Percentiles rank a stretch among this genome's conserved stretches.
These are phyloP conservation scores for Samia ricini DNA, from an alignment of 1,140 invertebrate species.

Conservation along the genomic window DNA sequence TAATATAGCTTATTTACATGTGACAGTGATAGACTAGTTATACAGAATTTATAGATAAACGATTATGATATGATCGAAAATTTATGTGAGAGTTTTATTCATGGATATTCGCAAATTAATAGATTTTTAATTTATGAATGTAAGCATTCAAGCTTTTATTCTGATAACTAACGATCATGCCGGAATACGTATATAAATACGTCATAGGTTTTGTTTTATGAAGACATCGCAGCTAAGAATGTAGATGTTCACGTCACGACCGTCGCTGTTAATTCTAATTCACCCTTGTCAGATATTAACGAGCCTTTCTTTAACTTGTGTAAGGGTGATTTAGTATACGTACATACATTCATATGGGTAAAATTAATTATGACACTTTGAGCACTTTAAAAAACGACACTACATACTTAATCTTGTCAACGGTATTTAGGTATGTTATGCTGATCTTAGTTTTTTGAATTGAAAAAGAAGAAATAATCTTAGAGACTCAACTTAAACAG, in stretches of 20 bases:
- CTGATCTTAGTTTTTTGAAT: too few relatives aligned
- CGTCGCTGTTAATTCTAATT: conserved; percentile 42
- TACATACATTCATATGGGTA: not conserved
- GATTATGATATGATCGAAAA: too few relatives aligned
- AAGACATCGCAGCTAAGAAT: conserved; percentile 30
- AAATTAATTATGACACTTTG: not conserved
- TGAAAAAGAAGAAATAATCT: too few relatives aligned
- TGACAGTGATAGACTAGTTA: too few relatives aligned
- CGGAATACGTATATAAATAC: conserved; percentile 33
- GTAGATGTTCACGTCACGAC: conserved; percentile 55
- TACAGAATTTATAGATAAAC: too few relatives aligned
- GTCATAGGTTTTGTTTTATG: conserved; percentile 51
- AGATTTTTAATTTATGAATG: too few relatives aligned
- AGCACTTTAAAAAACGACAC: not conserved
- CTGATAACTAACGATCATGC: conserved; percentile 8
- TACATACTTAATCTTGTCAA: not conserved
- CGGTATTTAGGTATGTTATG: not conserved
- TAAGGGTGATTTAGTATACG: conserved; percentile 24
- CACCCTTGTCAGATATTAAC: conserved; percentile 40
- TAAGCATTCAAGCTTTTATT: not conserved
- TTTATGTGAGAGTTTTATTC: too few relatives aligned
- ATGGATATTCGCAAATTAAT: too few relatives aligned
- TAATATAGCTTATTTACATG: too few relatives aligned
- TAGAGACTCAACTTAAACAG: too few relatives aligned
- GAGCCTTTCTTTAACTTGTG: conserved; percentile 21